Evolutionary conservation across 2,113 vertebrate genomes (phyloP).

Genomic region (Balaeniceps rex): DNA sequence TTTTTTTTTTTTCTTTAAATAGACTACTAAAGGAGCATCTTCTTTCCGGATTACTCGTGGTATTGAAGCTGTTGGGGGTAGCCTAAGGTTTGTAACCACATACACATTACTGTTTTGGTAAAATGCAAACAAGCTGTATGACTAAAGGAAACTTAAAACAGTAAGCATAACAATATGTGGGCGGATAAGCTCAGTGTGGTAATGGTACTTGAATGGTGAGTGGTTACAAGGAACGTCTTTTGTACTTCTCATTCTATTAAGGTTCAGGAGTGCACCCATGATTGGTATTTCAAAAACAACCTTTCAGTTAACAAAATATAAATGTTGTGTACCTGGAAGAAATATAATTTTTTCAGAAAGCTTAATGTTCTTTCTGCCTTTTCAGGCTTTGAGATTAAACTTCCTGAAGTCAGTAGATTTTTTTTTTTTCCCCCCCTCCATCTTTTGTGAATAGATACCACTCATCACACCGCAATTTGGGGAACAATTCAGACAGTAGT

Average conservation of each 20-base stretch:
- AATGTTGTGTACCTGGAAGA: neutral
- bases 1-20: neutral
- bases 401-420: neutral
- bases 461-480: neutral
- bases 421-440: neutral
- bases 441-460: neutral
- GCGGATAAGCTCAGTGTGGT: neutral
- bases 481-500: neutral
- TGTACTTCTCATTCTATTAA: neutral
- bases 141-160: neutral
- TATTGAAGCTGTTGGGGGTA: constrained; percentile 91
- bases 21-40: constrained; percentile 98
- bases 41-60: constrained; percentile 92
- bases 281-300: neutral
- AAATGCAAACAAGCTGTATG: neutral
- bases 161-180: neutral
- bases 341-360: neutral
- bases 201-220: neutral
- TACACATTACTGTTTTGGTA: neutral
- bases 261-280: neutral
- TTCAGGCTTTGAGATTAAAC: neutral
- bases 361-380: neutral
- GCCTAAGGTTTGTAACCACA: constrained; percentile 82
- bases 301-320: neutral
- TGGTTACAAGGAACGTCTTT: neutral